These are phyloP conservation scores for Drosophila biarmipes DNA, from an alignment of 1,140 invertebrate genomes.

Conservation along the genomic window DNA sequence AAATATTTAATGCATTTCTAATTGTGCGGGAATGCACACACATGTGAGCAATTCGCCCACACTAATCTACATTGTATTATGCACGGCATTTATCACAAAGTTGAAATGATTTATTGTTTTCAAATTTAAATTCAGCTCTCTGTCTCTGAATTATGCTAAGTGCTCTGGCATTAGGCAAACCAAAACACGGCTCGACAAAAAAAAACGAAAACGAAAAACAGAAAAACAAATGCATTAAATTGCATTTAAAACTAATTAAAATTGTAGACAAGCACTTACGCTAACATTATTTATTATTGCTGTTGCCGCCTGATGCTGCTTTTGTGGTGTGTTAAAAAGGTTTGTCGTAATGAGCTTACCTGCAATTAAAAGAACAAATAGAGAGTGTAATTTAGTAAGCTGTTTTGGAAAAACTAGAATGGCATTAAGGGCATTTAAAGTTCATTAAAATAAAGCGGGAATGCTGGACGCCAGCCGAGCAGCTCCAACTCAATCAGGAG, in stretches of 20 bases:
- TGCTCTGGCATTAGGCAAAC: constrained; percentile 47
- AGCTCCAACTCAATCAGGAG: constrained; percentile 12
- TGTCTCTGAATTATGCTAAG: constrained; percentile 50
- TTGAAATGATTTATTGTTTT: constrained; percentile 70
- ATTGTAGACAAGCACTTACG: constrained; percentile 78
- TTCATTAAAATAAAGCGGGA: constrained; percentile 9
- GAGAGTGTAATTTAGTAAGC: constrained; percentile 44
- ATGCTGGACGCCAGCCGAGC: too few relatives aligned
- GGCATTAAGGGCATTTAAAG: constrained; percentile 17
- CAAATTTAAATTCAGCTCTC: constrained; percentile 52
- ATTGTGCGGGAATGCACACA: constrained; percentile 62
- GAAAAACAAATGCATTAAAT: constrained; percentile 63
- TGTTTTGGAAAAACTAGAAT: constrained; percentile 25
- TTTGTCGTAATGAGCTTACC: constrained; percentile 76
- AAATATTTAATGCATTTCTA: constrained; percentile 77
- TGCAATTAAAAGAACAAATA: constrained; percentile 79
- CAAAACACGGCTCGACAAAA: constrained; percentile 32
- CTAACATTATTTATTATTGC: constrained; percentile 44
- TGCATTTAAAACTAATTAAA: constrained; percentile 79
- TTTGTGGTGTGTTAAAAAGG: constrained; percentile 39
- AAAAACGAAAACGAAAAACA: constrained; percentile 2
- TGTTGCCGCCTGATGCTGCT: constrained; percentile 18
- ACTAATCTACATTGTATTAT: constrained; percentile 45
- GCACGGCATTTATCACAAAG: constrained; percentile 50
- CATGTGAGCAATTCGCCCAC: constrained; percentile 9